A percentile compares a stretch with the other conserved stretches of the same genome.
Conservation (phyloP, 2,113 vertebrate species). For the Etheostoma cragini region DNA sequence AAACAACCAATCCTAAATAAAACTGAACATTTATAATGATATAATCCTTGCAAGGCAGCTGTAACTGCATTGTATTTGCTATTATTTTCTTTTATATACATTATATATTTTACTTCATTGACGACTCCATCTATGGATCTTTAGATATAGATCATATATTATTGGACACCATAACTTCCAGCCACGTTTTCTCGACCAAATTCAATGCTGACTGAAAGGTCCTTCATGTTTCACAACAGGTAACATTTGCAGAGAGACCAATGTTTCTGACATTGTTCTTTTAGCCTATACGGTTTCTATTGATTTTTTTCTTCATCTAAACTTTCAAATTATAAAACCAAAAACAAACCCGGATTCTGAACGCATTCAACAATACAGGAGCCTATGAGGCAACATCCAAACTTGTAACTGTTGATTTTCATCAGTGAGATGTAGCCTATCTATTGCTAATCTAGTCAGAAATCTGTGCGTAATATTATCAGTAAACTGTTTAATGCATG, state of each 20-base stretch:
- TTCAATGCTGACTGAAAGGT: too few relatives aligned
- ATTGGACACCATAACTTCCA: not conserved
- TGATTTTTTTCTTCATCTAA: not conserved
- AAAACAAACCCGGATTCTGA: not conserved
- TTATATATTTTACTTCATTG: not conserved
- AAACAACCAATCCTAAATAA: not conserved
- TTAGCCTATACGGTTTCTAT: not conserved
- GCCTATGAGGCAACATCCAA: not conserved
- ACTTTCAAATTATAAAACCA: not conserved
- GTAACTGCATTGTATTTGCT: not conserved
- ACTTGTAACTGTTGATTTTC: not conserved
- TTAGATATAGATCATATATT: not conserved
- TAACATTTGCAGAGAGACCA: not conserved
- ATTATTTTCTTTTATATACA: not conserved
- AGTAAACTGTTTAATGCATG: slow-evolving; percentile 7
- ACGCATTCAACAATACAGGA: not conserved
- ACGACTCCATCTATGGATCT: not conserved
- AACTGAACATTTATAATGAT: not conserved
- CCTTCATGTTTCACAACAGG: not conserved
- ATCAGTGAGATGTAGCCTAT: not conserved
- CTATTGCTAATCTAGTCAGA: not conserved
- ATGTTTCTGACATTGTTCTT: not conserved
- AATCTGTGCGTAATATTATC: slow-evolving; percentile 29
- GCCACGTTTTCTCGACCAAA: not conserved
- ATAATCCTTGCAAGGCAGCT: not conserved